Base-by-base conservation (phyloP, 2,113 vertebrate genomes). In the Glaucidium brasilianum region DNA sequence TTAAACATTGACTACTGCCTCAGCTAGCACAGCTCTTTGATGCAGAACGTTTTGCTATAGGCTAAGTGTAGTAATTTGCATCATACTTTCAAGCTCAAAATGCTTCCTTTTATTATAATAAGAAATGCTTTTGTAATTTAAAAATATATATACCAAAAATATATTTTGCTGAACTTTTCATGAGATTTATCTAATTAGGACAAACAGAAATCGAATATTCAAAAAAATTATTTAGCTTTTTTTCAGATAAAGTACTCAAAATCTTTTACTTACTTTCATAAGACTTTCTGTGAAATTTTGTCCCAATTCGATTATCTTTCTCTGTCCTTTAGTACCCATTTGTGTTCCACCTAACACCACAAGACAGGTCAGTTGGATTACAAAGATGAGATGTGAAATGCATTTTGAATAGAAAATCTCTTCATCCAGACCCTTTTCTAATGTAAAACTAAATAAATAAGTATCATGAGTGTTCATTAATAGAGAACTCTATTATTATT, bases 21-120 rank as follows among this genome's bases (percentile, higher is more conserved):
- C 58, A 69, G 55, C 85, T 41, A 25, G 10, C 19, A 86, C 20
- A 75, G 39, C 53, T 94, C 94, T 98, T 96, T 97, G 96, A 97
- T 93, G 85, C 55, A 91, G 81, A 73, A 85, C 58, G 32, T 92
- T 97, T 95, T 84, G 83, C 96, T 96, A 93, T 64, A 74, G 93
- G 96, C 93, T 95, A 97, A 96, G 52, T 87, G 82, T 96, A 97
- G 92, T 89, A 94, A 98, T 97, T 96, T 94, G 76, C 91, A 97
- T 96, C 39, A 21, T 83, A 87, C 59, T 85, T 96, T 84, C 41
- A 41, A 92, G 35, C 22, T 75, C 53, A 55, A 85, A 78, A 78
- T 39, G 4, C 20, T 79, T 91, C 34, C 3, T 73, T 87, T 91
- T 94, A 88, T 69, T 67, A 53, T 30, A 77, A 92, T 64, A 72